These are phyloP conservation scores for Amazona guildingii DNA, from an alignment of 2,113 vertebrate genomes.

Conservation along the genomic window DNA sequence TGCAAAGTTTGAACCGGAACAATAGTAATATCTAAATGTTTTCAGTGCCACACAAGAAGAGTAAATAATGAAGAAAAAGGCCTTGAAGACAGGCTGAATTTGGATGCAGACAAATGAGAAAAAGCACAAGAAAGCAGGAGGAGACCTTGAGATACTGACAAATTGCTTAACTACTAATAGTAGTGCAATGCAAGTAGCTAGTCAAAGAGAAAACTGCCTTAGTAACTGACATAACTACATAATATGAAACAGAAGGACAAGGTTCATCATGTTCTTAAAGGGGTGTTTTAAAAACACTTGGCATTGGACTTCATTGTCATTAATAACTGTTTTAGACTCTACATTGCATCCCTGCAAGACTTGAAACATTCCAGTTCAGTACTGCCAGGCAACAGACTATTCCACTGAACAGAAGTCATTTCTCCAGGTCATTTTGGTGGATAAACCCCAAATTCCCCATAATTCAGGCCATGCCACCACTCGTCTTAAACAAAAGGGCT, in stretches of 20 bases:
- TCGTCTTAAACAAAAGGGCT: not conserved
- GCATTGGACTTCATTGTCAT: not conserved
- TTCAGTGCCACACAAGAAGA: not conserved
- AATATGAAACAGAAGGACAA: not conserved
- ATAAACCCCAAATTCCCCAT: not conserved
- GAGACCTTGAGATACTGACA: not conserved
- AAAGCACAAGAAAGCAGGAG: not conserved
- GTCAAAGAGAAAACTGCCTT: not conserved
- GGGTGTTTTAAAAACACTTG: not conserved
- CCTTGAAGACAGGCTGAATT: not conserved
- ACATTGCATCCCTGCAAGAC: not conserved
- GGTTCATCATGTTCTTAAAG: not conserved
- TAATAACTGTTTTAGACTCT: not conserved
- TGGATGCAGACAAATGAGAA: not conserved
- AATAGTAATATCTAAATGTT: not conserved
- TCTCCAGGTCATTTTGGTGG: not conserved
- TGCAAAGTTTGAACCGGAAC: not conserved
- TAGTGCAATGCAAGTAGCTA: not conserved
- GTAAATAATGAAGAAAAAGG: not conserved
- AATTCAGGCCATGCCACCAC: not conserved
- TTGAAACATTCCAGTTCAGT: not conserved
- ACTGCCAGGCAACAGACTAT: not conserved
- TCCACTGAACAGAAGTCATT: not conserved
- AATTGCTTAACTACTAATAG: not conserved
- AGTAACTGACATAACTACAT: not conserved